Evolutionary conservation across 1,140 invertebrate species (phyloP).

Genomic region (Magallana angulata): DNA sequence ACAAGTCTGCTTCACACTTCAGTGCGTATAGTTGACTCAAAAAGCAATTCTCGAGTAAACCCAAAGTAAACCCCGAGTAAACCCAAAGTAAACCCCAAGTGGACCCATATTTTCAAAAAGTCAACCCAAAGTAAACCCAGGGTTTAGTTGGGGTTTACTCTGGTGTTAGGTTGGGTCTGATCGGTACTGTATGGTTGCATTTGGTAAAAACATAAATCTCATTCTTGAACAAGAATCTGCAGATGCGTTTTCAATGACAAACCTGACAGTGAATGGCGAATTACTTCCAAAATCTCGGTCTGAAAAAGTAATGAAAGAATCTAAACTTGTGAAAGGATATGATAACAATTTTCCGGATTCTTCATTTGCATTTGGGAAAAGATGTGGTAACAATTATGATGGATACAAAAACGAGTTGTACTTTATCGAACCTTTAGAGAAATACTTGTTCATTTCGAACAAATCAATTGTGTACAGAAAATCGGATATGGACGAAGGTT

Average conservation of each 20-base stretch:
- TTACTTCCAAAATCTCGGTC: not conserved
- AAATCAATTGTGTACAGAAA: constrained; percentile 23
- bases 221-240: not conserved
- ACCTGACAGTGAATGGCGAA: constrained; percentile 1
- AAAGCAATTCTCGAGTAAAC: too few species aligned
- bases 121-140: too few species aligned
- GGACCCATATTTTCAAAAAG: too few species aligned
- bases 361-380: constrained; percentile 43
- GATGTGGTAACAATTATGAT: constrained; percentile 40
- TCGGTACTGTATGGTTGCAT: not conserved
- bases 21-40: too few species aligned
- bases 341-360: not conserved
- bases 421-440: constrained; percentile 36
- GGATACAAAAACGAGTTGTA: constrained; percentile 32
- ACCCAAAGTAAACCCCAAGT: too few species aligned
- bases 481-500: not conserved
- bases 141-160: too few species aligned
- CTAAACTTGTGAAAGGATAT: not conserved
- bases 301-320: not conserved
- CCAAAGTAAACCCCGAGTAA: too few species aligned
- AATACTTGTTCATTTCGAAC: not conserved
- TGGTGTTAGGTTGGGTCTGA: too few species aligned
- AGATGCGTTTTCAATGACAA: not conserved
- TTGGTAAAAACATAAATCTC: not conserved
- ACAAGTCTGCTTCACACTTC: too few species aligned